Conservation (phyloP, 2,113 vertebrate species). For the Noctilio leporinus region DNA sequence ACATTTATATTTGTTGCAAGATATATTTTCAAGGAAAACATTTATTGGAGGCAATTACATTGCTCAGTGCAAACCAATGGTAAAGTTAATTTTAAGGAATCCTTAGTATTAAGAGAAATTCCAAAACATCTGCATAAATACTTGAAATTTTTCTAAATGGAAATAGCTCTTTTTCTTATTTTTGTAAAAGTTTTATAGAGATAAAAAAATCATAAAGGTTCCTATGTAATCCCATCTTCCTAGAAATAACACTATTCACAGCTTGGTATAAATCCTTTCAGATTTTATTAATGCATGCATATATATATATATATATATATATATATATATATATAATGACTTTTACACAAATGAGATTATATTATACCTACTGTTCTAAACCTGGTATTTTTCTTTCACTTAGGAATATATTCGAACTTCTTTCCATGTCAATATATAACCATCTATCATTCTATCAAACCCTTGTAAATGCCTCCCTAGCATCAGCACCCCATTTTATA, state of each 20-base stretch:
- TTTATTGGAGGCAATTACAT: background rate
- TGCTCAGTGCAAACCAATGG: background rate
- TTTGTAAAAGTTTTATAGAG: background rate
- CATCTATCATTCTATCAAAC: constrained; percentile 2
- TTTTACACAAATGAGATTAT: background rate
- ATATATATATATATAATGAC: background rate
- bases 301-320: background rate
- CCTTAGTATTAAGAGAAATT: constrained; percentile 20
- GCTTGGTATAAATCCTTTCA: background rate
- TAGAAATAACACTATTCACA: background rate
- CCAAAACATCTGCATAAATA: background rate
- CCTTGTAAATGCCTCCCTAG: background rate
- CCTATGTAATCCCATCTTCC: background rate
- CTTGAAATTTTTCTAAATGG: constrained; percentile 20
- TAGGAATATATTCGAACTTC: constrained; percentile 17
- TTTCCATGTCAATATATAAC: background rate
- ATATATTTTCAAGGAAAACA: constrained; percentile 30
- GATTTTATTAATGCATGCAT: constrained; percentile 17
- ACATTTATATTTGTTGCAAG: background rate
- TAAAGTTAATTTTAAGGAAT: constrained; percentile 6
- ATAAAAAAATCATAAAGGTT: background rate
- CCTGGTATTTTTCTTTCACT: background rate
- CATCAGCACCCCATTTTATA: background rate
- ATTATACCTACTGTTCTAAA: background rate
- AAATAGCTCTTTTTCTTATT: background rate